These are phyloP conservation scores for Sceloporus undulatus DNA, from an alignment of 2,113 vertebrate genomes.

Conservation along the genomic window DNA sequence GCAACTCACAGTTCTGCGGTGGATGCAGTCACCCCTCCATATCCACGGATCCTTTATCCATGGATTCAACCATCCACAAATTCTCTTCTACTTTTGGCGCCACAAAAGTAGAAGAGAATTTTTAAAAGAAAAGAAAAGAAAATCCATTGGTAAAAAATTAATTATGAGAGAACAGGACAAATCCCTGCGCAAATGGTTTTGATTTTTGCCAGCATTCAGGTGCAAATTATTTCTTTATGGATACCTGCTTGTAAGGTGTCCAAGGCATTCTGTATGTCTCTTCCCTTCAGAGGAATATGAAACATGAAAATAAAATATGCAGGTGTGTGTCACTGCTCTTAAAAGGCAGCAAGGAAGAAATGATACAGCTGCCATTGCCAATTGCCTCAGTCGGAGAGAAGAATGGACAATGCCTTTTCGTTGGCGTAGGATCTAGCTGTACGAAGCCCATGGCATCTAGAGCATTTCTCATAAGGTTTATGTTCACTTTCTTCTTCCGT, in stretches of 20 bases:
- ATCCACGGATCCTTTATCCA: background rate
- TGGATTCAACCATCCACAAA: background rate
- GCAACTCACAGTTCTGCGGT: no score
- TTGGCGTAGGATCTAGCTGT: slow-evolving; percentile 9
- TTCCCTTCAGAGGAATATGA: slow-evolving; percentile 47
- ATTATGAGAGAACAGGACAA: slow-evolving; percentile 67
- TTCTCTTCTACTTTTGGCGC: background rate
- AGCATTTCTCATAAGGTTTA: slow-evolving; percentile 25
- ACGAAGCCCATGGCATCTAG: background rate
- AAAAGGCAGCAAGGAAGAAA: slow-evolving; percentile 7
- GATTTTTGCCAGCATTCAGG: slow-evolving; percentile 62
- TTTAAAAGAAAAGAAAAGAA: background rate
- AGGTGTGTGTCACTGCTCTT: background rate
- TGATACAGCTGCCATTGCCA: slow-evolving; percentile 18
- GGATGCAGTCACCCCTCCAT: no score
- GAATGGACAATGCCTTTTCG: background rate
- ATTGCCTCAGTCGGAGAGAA: slow-evolving; percentile 8
- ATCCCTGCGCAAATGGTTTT: slow-evolving; percentile 70
- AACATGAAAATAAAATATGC: slow-evolving; percentile 30
- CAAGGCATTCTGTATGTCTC: slow-evolving; percentile 18
- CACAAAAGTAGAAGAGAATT: no score
- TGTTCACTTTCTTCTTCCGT: slow-evolving; percentile 33
- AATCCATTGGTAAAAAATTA: slow-evolving; percentile 68
- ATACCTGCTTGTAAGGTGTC: slow-evolving; percentile 48
- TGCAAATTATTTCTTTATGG: slow-evolving; percentile 59